Conservation (phyloP, 92 coral and sea anemone species). For the Parazoanthus swiftii region DNA sequence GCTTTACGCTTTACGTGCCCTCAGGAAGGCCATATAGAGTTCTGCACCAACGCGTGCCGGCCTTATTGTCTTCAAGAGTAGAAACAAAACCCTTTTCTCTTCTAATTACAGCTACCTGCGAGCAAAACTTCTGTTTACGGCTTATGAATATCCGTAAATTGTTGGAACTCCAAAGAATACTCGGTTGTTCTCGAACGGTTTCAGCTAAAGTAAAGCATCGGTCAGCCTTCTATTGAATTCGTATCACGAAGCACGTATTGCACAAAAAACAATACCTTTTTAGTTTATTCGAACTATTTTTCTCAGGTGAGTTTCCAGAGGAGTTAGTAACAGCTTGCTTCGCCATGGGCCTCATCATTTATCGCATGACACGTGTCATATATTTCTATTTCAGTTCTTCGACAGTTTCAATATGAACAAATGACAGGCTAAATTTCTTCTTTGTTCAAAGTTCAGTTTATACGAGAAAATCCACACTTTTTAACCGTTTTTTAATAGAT, state of each 20-base stretch:
- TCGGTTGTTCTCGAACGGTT: neutral
- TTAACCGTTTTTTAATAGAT: conserved; percentile 25
- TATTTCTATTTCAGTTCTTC: neutral
- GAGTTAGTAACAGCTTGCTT: neutral
- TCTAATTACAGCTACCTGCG: neutral
- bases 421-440: conserved; percentile 21
- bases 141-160: neutral
- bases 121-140: neutral
- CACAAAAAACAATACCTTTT: neutral
- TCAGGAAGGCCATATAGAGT: neutral
- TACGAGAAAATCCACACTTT: conserved; percentile 26
- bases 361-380: conserved; percentile 35
- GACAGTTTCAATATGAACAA: conserved; percentile 16
- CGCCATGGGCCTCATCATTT: neutral
- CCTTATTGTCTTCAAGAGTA: conserved; percentile 1
- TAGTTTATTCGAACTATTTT: neutral
- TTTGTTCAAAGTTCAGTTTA: conserved; percentile 9
- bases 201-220: neutral
- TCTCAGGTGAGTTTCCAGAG: neutral
- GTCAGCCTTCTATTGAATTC: neutral
- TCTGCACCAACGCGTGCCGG: conserved; percentile 16
- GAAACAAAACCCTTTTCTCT: conserved; percentile 9
- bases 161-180: neutral
- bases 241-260: neutral
- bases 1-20: neutral